Evolutionary conservation across 2,113 vertebrate species (phyloP).

Genomic region (Phaethon lepturus): DNA sequence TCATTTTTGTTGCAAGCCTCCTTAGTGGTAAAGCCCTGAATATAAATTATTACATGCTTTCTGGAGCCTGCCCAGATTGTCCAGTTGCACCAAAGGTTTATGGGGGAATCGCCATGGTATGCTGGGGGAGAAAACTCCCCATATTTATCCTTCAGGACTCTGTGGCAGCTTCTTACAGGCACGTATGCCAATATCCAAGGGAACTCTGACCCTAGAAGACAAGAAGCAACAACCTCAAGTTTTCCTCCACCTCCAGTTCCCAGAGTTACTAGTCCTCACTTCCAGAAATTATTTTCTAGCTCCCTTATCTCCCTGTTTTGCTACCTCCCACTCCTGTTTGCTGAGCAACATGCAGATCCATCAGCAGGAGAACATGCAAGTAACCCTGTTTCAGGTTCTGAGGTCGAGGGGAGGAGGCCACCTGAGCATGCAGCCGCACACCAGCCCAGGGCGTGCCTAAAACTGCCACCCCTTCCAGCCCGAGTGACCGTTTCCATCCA

Average conservation of each 20-base stretch:
- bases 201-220: constrained; percentile 16
- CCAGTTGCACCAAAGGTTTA: constrained; percentile 85
- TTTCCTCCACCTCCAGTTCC: not conserved
- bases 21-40: not conserved
- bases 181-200: constrained; percentile 67
- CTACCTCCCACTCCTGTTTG: fast-evolving
- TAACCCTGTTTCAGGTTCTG: not conserved
- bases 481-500: not conserved
- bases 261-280: too few species aligned
- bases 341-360: not conserved
- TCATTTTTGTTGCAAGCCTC: constrained; percentile 22
- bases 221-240: not conserved
- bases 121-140: constrained; percentile 81
- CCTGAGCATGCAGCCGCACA: not conserved
- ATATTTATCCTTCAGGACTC: constrained; percentile 44
- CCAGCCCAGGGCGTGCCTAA: not conserved
- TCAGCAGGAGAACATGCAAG: not conserved
- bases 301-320: not conserved
- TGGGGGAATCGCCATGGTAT: constrained; percentile 54
- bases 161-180: constrained; percentile 81
- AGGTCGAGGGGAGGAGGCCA: not conserved
- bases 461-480: not conserved
- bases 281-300: not conserved
- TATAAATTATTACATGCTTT: constrained; percentile 33
- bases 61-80: constrained; percentile 51